Conservation (phyloP, 2,888 invertebrate species). For the Agrochola litura region DNA sequence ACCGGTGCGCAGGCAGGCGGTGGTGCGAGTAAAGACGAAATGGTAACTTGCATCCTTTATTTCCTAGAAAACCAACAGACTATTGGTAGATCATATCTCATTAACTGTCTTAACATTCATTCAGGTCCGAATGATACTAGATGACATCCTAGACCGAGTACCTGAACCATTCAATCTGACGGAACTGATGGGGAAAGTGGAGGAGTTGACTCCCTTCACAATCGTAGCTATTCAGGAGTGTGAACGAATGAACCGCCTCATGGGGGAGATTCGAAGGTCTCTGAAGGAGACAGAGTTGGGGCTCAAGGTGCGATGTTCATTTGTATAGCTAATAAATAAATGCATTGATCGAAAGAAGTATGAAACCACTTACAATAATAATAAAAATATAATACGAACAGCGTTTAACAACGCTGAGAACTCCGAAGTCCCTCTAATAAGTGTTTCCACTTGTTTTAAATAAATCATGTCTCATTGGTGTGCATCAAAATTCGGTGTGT, state of each 20-base stretch:
- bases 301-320: conserved; percentile 91
- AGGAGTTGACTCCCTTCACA: conserved; percentile 97
- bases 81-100: background rate
- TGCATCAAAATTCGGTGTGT: background rate
- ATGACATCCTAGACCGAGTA: conserved; percentile 96
- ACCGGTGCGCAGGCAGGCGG: conserved; percentile 93
- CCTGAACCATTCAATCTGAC: conserved; percentile 96
- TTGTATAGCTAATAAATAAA: background rate
- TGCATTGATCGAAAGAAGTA: background rate
- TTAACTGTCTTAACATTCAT: conserved; percentile 9
- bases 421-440: no score
- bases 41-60: conserved; percentile 81
- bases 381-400: no score
- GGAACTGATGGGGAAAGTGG: conserved; percentile 96
- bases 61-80: background rate
- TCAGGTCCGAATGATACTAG: conserved; percentile 93
- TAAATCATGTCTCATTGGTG: background rate
- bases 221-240: conserved; percentile 98
- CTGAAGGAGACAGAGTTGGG: conserved; percentile 96
- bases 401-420: no score
- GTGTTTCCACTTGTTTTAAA: background rate
- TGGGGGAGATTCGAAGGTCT: conserved; percentile 95
- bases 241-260: conserved; percentile 97
- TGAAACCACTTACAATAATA: background rate
- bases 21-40: conserved; percentile 95